Base-by-base conservation (phyloP, 2,113 vertebrate species). In the Pionites leucogaster region DNA sequence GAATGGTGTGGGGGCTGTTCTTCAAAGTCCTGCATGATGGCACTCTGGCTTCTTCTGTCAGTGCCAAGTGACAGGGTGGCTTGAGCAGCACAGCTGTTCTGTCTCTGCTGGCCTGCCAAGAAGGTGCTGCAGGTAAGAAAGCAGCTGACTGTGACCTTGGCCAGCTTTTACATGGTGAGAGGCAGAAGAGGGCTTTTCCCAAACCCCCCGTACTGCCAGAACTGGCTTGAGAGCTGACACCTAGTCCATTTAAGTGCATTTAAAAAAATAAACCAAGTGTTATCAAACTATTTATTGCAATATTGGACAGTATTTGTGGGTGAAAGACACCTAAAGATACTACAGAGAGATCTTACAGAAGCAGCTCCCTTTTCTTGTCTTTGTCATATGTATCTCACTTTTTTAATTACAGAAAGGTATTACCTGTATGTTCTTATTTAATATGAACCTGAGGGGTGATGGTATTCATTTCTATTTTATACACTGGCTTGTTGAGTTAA, bases 1-100 rank as follows among this genome's bases (percentile, higher is more conserved):
- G 37, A 50, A 77, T 1, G 5, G 22, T 4, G 4, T 23, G 27
- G 0, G 0, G 57, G 29, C n/a, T 69, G 71, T 70, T 64, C 44
- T 95, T 42, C 82, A 46, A 76, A 52, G 20, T 31, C 41, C 9
- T 65, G 49, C 37, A 63, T 0, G 1, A 2, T 67, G 68, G 80
- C 42, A 90, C 33, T 33, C 49, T 52, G 27, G 49, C 46, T 80
- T 83, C 47, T 76, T 70, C 72, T 83, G 63, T 33, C 27, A 76
- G 52, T 24, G 35, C 33, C 4, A 7, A 59, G 70, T 1, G 2
- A 42, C 13, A 23, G 5, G 2, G 2, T 9, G 24, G 14, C 4
- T 3, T 10, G 33, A 86, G 47, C 78, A 63, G 20, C 1, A 1
- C 33, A 24, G 25, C 44, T 37, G 16, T 67, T 76, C 37, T 55